A percentile compares a stretch with the other conserved stretches of the same genome.
Conservation (phyloP, 2,797 vertebrate genomes). For the Tragelaphus eurycerus region DNA sequence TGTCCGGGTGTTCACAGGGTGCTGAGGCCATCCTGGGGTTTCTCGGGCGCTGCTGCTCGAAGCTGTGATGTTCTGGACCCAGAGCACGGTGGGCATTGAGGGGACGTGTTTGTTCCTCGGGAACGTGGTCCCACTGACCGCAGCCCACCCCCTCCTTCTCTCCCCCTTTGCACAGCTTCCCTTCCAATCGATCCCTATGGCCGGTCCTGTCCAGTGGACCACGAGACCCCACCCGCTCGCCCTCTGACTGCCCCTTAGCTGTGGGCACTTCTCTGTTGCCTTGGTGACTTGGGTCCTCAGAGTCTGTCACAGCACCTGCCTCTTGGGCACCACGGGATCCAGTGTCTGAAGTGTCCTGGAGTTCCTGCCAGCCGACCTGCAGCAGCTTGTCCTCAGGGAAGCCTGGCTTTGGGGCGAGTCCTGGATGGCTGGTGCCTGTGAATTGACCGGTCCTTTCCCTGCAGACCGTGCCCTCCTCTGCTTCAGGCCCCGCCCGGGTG, state of each 20-base stretch:
- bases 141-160: neutral
- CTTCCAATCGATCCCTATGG: accelerated
- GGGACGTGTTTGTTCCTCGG: accelerated
- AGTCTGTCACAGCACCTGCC: accelerated
- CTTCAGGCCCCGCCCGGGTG: neutral
- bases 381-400: neutral
- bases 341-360: accelerated
- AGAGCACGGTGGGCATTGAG: accelerated
- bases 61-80: accelerated
- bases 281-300: neutral
- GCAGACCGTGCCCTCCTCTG: neutral
- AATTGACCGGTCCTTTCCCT: accelerated
- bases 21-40: accelerated
- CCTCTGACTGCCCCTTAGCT: no score
- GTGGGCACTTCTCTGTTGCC: neutral
- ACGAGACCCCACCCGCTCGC: accelerated
- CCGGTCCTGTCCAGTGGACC: neutral
- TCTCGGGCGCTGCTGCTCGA: accelerated
- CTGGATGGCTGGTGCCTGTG: accelerated
- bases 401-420: accelerated
- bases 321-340: neutral
- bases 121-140: accelerated
- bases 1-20: accelerated
- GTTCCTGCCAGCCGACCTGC: accelerated
- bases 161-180: no score